Conservation (phyloP, 37 sponge, comb jelly and placozoan genomes). For the Cladorhizidae sp. region DNA sequence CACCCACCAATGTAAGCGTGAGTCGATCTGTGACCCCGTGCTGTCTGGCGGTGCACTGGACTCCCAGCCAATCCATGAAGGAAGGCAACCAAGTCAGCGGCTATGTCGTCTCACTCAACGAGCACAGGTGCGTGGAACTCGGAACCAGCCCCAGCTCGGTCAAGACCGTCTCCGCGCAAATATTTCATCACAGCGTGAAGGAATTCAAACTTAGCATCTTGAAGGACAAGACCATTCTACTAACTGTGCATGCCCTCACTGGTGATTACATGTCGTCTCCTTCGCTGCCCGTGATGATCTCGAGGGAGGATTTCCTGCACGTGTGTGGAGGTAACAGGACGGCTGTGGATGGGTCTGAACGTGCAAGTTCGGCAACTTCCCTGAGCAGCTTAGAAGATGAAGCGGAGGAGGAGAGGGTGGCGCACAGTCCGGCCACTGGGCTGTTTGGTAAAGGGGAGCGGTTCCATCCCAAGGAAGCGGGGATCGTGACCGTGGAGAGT, state of each 20-base stretch:
- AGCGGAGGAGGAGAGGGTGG: slow-evolving; percentile 2
- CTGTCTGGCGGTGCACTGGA: slow-evolving; percentile 22
- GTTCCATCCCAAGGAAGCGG: not conserved
- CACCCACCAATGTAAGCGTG: slow-evolving; percentile 25
- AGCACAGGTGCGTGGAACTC: not conserved
- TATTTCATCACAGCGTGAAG: not conserved
- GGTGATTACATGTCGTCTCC: slow-evolving; percentile 2
- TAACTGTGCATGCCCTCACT: slow-evolving; percentile 23
- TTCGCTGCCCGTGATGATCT: slow-evolving; percentile 10
- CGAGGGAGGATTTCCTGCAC: slow-evolving; percentile 9
- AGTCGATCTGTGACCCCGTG: not conserved
- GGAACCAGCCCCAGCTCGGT: not conserved
- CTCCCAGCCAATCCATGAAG: not conserved
- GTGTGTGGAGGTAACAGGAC: not conserved
- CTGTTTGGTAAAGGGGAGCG: not conserved
- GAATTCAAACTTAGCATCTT: not conserved
- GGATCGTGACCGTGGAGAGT: not conserved
- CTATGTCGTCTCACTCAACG: slow-evolving; percentile 22
- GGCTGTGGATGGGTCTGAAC: not conserved
- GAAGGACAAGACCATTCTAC: not conserved
- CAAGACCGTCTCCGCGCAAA: not conserved
- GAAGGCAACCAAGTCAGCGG: slow-evolving; percentile 18
- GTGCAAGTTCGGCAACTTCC: slow-evolving; percentile 10
- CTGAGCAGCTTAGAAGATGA: slow-evolving; percentile 24
- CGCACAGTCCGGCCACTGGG: slow-evolving; percentile 1